phyloP scores from a whole-genome alignment of 2,888 invertebrate genomes.

The Acronicta alni region DNA sequence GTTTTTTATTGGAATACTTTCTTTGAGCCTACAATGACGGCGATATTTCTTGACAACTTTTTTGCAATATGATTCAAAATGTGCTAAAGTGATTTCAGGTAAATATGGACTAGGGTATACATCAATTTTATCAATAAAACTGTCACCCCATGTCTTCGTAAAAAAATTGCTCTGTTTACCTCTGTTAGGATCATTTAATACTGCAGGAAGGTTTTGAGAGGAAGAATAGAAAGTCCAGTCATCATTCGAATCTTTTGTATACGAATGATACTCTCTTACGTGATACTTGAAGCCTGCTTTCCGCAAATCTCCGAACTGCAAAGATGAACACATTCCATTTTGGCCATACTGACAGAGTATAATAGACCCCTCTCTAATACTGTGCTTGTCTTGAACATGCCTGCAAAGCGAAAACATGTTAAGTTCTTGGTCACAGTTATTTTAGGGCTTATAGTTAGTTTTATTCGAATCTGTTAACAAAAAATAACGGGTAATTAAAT shows the following conservation, averaged over 20 bases:
- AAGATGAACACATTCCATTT: slow-evolving; percentile 95
- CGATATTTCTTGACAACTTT: slow-evolving; percentile 92
- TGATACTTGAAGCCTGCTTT: slow-evolving; percentile 97
- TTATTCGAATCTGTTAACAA: background rate
- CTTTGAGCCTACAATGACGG: slow-evolving; percentile 90
- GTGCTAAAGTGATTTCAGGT: slow-evolving; percentile 94
- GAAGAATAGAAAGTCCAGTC: slow-evolving; percentile 97
- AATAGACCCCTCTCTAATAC: slow-evolving; percentile 95
- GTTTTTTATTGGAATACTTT: slow-evolving; percentile 76
- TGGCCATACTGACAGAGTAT: slow-evolving; percentile 96
- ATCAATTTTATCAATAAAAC: slow-evolving; percentile 95
- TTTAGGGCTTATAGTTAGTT: background rate
- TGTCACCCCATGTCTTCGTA: slow-evolving; percentile 99
- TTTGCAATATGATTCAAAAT: slow-evolving; percentile 96
- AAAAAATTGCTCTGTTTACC: slow-evolving; percentile 98
- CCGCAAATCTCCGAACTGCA: slow-evolving; percentile 96
- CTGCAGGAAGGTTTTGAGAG: slow-evolving; percentile 98
- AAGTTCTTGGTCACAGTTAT: background rate
- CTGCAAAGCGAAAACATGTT: slow-evolving; percentile 80
- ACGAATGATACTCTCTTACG: slow-evolving; percentile 91
- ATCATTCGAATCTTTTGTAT: slow-evolving; percentile 78
- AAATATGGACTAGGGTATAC: slow-evolving; percentile 94
- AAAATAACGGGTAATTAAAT: slow-evolving; percentile 34
- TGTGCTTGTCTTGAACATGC: slow-evolving; percentile 94
- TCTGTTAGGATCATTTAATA: slow-evolving; percentile 97